These are phyloP conservation scores for Lacerta bilineata DNA, from an alignment of 2,797 vertebrate genomes.

Conservation along the genomic window DNA sequence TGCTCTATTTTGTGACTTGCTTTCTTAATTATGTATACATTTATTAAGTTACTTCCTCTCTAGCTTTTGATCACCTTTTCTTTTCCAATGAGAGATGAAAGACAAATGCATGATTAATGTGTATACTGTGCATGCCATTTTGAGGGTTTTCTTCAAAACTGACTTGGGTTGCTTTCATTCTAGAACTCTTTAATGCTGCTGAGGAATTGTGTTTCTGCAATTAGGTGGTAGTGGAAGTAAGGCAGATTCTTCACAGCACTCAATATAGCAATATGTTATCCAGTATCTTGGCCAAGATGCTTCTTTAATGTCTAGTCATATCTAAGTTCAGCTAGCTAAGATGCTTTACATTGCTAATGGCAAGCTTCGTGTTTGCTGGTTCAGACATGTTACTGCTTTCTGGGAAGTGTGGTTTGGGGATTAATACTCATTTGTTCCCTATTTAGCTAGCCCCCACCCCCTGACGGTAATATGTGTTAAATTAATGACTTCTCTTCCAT, in stretches of 20 bases:
- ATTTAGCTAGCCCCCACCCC: background rate
- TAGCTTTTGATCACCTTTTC: conserved; percentile 28
- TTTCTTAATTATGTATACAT: conserved; percentile 12
- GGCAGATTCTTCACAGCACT: background rate
- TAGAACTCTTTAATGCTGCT: no score
- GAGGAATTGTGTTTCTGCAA: background rate
- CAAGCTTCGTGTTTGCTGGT: background rate
- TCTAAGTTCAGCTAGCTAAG: background rate
- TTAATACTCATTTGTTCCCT: background rate
- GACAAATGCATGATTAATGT: conserved; percentile 24
- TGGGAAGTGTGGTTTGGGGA: background rate
- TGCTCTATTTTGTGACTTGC: conserved; percentile 45
- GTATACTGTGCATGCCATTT: background rate
- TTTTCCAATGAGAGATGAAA: background rate
- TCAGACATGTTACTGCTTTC: background rate
- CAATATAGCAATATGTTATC: background rate
- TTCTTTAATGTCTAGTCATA: background rate
- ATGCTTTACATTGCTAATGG: background rate
- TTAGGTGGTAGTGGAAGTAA: conserved; percentile 2
- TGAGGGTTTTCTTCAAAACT: background rate
- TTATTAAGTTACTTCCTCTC: conserved; percentile 15
- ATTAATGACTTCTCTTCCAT: background rate
- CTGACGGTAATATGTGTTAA: background rate
- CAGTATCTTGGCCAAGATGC: background rate
- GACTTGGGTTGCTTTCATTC: background rate